phyloP scores from a whole-genome alignment of 1,140 invertebrate genomes.

The Mactra quadrangularis region DNA sequence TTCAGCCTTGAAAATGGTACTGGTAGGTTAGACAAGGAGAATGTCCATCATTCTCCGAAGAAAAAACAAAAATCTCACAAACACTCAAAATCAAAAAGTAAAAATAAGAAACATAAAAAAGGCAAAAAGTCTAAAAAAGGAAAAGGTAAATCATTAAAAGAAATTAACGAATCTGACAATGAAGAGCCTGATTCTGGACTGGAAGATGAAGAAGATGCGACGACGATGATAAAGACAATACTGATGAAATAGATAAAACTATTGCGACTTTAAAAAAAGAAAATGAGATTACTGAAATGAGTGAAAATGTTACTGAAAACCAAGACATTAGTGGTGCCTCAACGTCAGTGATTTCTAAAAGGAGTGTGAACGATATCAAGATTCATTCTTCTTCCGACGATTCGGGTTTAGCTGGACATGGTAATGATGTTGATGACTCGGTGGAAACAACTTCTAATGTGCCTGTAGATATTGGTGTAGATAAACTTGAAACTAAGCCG shows the following conservation, averaged over 20 bases:
- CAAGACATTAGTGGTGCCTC: not conserved
- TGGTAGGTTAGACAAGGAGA: too few species aligned
- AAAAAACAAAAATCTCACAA: constrained; percentile 11
- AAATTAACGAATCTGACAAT: not conserved
- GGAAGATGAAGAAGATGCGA: constrained; percentile 23
- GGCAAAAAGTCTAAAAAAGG: constrained; percentile 26
- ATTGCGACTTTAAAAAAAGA: not conserved
- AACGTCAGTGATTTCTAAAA: not conserved
- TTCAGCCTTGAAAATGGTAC: too few species aligned
- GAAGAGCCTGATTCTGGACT: constrained; percentile 20
- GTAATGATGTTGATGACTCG: not conserved
- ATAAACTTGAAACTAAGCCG: too few species aligned
- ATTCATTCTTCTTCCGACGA: constrained; percentile 16
- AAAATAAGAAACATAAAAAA: constrained; percentile 23
- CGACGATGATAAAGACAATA: constrained; percentile 5
- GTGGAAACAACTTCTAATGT: too few species aligned
- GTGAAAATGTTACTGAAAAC: not conserved
- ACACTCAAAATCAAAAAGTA: constrained; percentile 26
- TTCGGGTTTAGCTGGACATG: constrained; percentile 4
- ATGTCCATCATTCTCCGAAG: not conserved
- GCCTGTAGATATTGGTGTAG: too few species aligned
- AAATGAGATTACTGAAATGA: not conserved
- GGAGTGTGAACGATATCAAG: constrained; percentile 17
- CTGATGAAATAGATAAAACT: not conserved
- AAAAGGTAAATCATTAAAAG: not conserved